phyloP scores from a whole-genome alignment of 2,797 vertebrate genomes.

The Notolepis coatsorum region DNA sequence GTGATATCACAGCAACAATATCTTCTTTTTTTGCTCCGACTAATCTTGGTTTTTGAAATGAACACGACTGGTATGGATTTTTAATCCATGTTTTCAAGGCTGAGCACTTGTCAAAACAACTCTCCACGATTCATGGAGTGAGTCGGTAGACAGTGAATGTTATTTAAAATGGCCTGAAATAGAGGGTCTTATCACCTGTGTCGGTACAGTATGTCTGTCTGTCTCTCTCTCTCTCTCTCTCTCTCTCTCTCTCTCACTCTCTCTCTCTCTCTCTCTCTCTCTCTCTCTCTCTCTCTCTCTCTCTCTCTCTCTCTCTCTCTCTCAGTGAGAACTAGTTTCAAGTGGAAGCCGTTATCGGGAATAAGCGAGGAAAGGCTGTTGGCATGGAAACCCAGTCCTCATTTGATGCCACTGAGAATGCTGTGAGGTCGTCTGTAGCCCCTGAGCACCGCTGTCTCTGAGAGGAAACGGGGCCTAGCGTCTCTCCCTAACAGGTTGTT shows the following conservation, averaged over 20 bases:
- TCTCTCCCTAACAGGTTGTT: slow-evolving; percentile 7
- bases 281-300: not conserved
- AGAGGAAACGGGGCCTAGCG: slow-evolving; percentile 34
- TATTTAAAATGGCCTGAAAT: too few relatives aligned
- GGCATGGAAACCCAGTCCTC: slow-evolving; percentile 76
- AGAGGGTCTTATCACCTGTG: too few relatives aligned
- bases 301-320: slow-evolving; percentile 14
- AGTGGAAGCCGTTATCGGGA: slow-evolving; percentile 65
- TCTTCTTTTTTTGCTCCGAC: too few relatives aligned
- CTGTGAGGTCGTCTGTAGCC: slow-evolving; percentile 66
- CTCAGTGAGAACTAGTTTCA: slow-evolving; percentile 63
- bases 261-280: not conserved
- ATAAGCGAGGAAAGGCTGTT: slow-evolving; percentile 77
- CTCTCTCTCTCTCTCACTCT: not conserved
- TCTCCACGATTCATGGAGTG: too few relatives aligned
- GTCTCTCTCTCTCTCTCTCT: too few relatives aligned
- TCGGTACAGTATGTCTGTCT: too few relatives aligned
- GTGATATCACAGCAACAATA: too few relatives aligned
- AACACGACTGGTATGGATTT: too few relatives aligned
- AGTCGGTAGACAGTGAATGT: too few relatives aligned
- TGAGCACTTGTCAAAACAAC: too few relatives aligned
- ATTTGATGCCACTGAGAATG: slow-evolving; percentile 47
- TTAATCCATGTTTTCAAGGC: too few relatives aligned
- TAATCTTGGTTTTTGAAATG: too few relatives aligned
- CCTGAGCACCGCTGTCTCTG: slow-evolving; percentile 26